Evolutionary conservation across 2,797 vertebrate genomes (phyloP), one percentile per base, ranked within the genome.

Genomic region (Cottoperca gobio): DNA sequence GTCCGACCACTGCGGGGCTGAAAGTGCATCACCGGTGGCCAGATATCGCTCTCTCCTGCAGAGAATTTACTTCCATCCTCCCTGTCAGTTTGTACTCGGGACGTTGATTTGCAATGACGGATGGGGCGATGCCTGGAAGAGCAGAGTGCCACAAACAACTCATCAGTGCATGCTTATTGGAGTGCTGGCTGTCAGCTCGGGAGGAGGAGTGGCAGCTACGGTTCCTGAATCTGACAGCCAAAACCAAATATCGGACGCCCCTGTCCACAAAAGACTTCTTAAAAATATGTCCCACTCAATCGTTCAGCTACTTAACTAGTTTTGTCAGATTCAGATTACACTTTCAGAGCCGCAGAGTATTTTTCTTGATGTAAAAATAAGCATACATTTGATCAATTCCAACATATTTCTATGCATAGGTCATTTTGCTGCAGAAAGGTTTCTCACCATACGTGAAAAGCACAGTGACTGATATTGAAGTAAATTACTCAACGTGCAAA

Each of bases 81-180:
- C 62, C 78, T 46, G 81, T 87, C 86, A 75, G 80, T 39, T 67
- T 53, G 57, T 39, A n/a, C 43, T 57, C 2, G 1, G 68, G 71
- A 76, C 42, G 11, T 63, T 79, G 82, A 91, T 87, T 86, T 59
- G 73, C 53, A 43, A 23, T 79, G 86, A 88, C 54, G 73, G 87
- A 81, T 52, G 70, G 69, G 62, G 72, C 50, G 16, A 82, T n/a
- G 80, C 78, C 78, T 76, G 71, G 63, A 79, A 84, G 82, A 75
- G 63, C 77, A 4, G 60, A 60, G 73, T 52, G 39, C 79, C 83
- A 64, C 77, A 87, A 79, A 83, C 84, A 70, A 64, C 80, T 77
- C 78, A 76, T 88, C 84, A 81, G 46, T 61, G 82, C 60, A 77
- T 84, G 79, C 67, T 79, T 78, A 78, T 66, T 76, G 77, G 74